Percentiles rank a stretch among this genome's conserved stretches.
Conservation (phyloP, 2,113 vertebrate species). For the Callionymus lyra region DNA sequence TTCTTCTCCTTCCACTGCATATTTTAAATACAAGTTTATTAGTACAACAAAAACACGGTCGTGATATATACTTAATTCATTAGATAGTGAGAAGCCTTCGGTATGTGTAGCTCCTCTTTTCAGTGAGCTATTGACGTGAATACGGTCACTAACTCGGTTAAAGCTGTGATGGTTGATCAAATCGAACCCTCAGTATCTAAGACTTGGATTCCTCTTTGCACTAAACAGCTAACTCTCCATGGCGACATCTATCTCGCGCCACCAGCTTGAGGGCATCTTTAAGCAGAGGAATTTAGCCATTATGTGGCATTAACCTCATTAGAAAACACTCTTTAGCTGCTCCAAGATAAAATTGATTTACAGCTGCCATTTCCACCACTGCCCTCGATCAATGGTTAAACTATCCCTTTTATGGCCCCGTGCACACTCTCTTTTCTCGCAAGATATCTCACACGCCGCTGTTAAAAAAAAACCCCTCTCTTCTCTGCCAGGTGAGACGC, state of each 20-base stretch:
- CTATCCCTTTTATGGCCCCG: slow-evolving; percentile 71
- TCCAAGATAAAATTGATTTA: slow-evolving; percentile 80
- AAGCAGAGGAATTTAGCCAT: slow-evolving; percentile 74
- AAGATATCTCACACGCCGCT: slow-evolving; percentile 49
- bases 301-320: slow-evolving; percentile 80
- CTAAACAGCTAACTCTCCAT: slow-evolving; percentile 36
- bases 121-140: too few relatives aligned
- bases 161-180: too few relatives aligned
- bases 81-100: too few relatives aligned
- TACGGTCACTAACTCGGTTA: too few relatives aligned
- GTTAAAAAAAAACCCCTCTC: slow-evolving; percentile 41
- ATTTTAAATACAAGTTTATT: too few relatives aligned
- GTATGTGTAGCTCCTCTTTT: too few relatives aligned
- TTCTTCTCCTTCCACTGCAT: too few relatives aligned
- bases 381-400: slow-evolving; percentile 76
- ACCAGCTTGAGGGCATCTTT: slow-evolving; percentile 75
- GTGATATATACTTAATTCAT: too few relatives aligned
- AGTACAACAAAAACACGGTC: too few relatives aligned
- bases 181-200: too few relatives aligned
- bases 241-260: slow-evolving; percentile 69
- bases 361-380: slow-evolving; percentile 76
- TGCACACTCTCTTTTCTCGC: slow-evolving; percentile 54
- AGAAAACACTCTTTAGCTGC: slow-evolving; percentile 79
- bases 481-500: slow-evolving; percentile 44
- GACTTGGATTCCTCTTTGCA: too few relatives aligned